Percentiles rank a stretch among this genome's conserved stretches.
These are phyloP conservation scores for Ceuthmochares aereus DNA, from an alignment of 2,113 vertebrate genomes.

Conservation along the genomic window DNA sequence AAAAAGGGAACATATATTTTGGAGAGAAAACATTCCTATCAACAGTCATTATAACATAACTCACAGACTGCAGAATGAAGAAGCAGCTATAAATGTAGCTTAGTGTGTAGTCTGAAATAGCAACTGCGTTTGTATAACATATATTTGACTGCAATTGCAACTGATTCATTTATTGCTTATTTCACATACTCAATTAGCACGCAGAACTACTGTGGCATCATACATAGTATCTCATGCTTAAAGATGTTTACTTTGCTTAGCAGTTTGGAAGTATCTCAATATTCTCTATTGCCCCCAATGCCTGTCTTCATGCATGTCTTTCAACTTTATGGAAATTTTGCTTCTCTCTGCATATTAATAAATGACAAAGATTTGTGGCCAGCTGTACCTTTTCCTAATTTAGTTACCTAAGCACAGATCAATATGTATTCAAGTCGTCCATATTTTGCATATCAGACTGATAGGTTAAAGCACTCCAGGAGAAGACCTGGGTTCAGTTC, in stretches of 20 bases:
- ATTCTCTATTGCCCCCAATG: background rate
- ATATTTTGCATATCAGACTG: background rate
- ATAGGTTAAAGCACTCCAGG: background rate
- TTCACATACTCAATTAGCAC: background rate
- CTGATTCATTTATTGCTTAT: background rate
- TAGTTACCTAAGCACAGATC: background rate
- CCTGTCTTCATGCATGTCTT: background rate
- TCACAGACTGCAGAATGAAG: background rate
- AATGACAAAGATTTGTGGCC: background rate
- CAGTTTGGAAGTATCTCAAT: background rate
- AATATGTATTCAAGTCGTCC: background rate
- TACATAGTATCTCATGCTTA: background rate
- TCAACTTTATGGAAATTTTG: background rate
- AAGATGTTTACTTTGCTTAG: background rate
- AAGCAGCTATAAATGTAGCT: constrained; percentile 1
- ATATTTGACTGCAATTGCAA: background rate
- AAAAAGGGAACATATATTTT: constrained; percentile 13
- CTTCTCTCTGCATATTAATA: background rate
- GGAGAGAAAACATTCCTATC: background rate
- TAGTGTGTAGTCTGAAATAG: background rate
- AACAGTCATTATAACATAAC: background rate
- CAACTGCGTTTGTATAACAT: background rate
- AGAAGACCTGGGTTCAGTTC: background rate
- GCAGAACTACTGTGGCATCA: background rate
- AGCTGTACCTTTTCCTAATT: background rate